A percentile compares a stretch with the other conserved stretches of the same genome.
phyloP scores from a whole-genome alignment of 37 sponge, comb jelly and placozoan species.

The Mnemiopsis leidyi region DNA sequence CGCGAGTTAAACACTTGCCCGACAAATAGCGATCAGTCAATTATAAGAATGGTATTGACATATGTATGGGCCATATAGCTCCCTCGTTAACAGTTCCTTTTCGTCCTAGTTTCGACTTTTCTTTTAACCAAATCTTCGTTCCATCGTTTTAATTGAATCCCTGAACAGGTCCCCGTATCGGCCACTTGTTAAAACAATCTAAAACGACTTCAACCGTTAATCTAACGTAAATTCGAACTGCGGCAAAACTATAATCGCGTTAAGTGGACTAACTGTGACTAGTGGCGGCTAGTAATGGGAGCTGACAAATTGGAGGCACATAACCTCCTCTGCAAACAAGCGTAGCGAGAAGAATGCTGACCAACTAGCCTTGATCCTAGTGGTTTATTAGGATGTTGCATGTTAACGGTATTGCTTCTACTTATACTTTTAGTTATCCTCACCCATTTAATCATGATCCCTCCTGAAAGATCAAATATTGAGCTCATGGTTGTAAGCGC shows the following conservation, averaged over 20 bases:
- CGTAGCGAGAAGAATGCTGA: background rate
- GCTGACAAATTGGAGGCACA: slow-evolving; percentile 47
- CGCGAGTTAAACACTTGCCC: slow-evolving; percentile 26
- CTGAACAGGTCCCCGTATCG: too few species aligned
- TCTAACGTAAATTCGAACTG: too few species aligned
- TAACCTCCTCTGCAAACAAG: slow-evolving; percentile 44
- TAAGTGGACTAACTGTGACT: background rate
- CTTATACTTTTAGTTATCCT: too few species aligned
- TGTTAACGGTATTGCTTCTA: background rate
- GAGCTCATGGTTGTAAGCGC: too few species aligned
- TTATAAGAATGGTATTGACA: slow-evolving; percentile 50
- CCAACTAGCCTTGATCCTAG: background rate
- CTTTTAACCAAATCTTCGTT: background rate
- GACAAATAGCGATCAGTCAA: slow-evolving; percentile 52
- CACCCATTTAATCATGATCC: too few species aligned
- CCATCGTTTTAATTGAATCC: background rate
- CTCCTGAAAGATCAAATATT: too few species aligned
- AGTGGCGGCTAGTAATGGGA: background rate
- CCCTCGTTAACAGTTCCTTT: background rate
- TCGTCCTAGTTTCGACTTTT: background rate
- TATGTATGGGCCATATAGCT: background rate
- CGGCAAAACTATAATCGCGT: background rate
- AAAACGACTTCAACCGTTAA: too few species aligned
- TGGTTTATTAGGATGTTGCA: background rate
- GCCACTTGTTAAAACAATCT: too few species aligned